A percentile compares a stretch with the other conserved stretches of the same genome.
Conservation (phyloP, 30 jellyfish, hydroid and myxozoan species). For the Mastigias papua region DNA sequence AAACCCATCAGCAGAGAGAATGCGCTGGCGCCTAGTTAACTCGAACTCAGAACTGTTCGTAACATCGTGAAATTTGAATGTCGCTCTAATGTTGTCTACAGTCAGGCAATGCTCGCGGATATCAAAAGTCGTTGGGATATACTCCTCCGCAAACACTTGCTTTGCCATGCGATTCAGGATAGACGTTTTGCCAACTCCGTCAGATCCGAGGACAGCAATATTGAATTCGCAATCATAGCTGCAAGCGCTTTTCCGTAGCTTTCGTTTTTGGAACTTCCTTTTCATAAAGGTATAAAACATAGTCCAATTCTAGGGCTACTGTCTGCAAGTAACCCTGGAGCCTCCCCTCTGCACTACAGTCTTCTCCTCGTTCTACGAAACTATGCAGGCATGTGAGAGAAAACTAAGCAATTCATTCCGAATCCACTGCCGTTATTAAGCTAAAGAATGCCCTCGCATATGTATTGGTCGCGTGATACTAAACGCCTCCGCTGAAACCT, state of each 20-base stretch:
- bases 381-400: background rate
- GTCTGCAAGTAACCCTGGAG: background rate
- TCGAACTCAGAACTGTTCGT: conserved; percentile 24
- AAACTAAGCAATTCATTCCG: background rate
- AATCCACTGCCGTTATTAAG: background rate
- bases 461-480: background rate
- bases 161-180: conserved; percentile 24
- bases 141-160: background rate
- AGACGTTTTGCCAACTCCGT: conserved; percentile 71
- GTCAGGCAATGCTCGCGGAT: conserved; percentile 3
- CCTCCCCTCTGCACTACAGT: background rate
- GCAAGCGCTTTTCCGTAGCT: background rate
- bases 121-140: conserved; percentile 9
- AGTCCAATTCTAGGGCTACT: background rate
- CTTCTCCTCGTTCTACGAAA: background rate
- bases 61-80: conserved; percentile 36
- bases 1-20: conserved; percentile 49
- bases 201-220: conserved; percentile 49
- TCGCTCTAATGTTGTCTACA: conserved; percentile 4
- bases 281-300: conserved; percentile 7
- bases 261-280: background rate
- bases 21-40: conserved; percentile 19
- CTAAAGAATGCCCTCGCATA: background rate
- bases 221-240: conserved; percentile 11
- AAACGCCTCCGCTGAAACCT: background rate